A percentile compares a stretch with the other conserved stretches of the same genome.
Evolutionary conservation across 1,140 invertebrate genomes (phyloP).

Genomic region (Teleopsis dalmanni): DNA sequence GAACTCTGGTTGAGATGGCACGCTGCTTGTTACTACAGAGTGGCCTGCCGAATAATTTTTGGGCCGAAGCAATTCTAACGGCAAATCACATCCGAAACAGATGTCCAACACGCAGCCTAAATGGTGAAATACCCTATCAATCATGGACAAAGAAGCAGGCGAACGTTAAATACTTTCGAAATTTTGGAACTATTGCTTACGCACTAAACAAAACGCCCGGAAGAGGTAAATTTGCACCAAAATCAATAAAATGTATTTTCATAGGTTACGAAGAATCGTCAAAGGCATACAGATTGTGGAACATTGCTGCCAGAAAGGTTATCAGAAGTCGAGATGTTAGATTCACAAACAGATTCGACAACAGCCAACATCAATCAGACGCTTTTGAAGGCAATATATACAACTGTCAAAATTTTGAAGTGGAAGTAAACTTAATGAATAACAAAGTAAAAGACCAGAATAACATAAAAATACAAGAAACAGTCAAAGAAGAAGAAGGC

Average conservation of each 20-base stretch:
- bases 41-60: slow-evolving; percentile 24
- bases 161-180: slow-evolving; percentile 25
- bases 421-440: no score
- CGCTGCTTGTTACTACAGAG: slow-evolving; percentile 18
- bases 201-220: background rate
- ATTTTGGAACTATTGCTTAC: slow-evolving; percentile 25
- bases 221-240: slow-evolving; percentile 13
- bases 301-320: background rate
- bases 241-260: slow-evolving; percentile 6
- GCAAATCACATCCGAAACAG: slow-evolving; percentile 17
- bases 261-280: background rate
- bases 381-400: no score
- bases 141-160: slow-evolving; percentile 30
- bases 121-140: slow-evolving; percentile 28
- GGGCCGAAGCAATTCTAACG: slow-evolving; percentile 22
- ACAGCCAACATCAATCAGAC: no score
- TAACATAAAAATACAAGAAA: no score
- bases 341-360: no score
- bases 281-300: slow-evolving; percentile 7
- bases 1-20: slow-evolving; percentile 17
- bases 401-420: no score
- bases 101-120: slow-evolving; percentile 13
- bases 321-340: background rate
- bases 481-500: no score
- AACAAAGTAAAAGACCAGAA: no score